Base-by-base conservation (phyloP, 2,113 vertebrate genomes). In the Jacana jacana region DNA sequence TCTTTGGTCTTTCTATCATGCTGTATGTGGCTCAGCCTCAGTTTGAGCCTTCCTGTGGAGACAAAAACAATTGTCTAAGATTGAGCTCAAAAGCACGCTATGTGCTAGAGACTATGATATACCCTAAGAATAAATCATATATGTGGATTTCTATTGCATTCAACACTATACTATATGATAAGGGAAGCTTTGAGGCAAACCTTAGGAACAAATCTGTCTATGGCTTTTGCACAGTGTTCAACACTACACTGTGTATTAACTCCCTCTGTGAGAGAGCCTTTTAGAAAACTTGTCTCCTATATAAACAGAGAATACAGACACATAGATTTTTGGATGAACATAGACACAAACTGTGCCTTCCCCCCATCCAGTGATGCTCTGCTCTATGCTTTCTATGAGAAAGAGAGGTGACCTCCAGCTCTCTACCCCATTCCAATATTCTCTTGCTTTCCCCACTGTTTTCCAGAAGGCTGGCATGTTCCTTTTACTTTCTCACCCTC, bases 401-500 rank as follows among this genome's bases (percentile, higher is more conserved):
- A 88, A 91, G 23, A 71, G 11, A 82, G 17, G 9, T 37, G 9
- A 15, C 23, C 9, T 85, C 14, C 35, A 55, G 10, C 42, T 75
- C 42, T 85, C 33, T 28, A 23, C 3, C 4, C 3, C 7, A 5
- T 40, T 23, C 5, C 25, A 42, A 7, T 0, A 1, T 4, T 15
- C 3, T 63, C n/a, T 44, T 19, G 2, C 18, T 76, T 51, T 71
- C 31, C 6, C 5, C 11, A 9, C 2, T 54, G 8, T 77, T 90
- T 82, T 58, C 60, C 25, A 39, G n/a, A n/a, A 83, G 7, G 2
- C 6, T 61, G 20, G 3, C 14, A 24, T 10, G 9, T 49, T 17
- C 46, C 42, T 89, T 73, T 30, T 11, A 60, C 11, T 10, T 76
- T 6, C 8, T 64, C 10, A 66, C 4, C 8, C 4, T 68, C 23